phyloP scores from a whole-genome alignment of 2,113 vertebrate genomes.

The Hylia prasina region DNA sequence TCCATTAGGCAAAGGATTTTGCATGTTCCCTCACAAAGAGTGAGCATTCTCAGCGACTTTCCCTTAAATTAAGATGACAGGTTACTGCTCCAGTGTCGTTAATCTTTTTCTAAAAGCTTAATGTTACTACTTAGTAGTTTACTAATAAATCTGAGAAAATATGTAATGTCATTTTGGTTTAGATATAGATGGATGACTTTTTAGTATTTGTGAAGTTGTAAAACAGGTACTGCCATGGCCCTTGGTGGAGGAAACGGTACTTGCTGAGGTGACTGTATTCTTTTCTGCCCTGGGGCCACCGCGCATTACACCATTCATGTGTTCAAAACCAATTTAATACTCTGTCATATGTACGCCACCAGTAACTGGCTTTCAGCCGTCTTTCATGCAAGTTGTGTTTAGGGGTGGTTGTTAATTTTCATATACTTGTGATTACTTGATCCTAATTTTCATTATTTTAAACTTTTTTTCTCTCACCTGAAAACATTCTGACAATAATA shows the following conservation, averaged over 20 bases:
- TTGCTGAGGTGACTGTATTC: not conserved
- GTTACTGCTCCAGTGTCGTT: slow-evolving; percentile 54
- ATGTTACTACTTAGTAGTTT: slow-evolving; percentile 76
- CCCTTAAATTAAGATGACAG: slow-evolving; percentile 76
- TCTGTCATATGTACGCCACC: not conserved
- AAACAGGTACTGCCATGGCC: not conserved
- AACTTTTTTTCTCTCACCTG: not conserved
- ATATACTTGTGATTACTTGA: not conserved
- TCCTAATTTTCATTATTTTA: not conserved
- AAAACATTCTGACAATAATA: not conserved
- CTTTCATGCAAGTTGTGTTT: not conserved
- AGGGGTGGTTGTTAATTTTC: not conserved
- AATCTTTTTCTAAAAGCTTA: slow-evolving; percentile 80
- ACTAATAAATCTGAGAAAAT: slow-evolving; percentile 77
- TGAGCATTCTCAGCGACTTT: slow-evolving; percentile 67
- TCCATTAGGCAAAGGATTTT: slow-evolving; percentile 65
- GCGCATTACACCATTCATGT: not conserved
- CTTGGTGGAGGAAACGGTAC: not conserved
- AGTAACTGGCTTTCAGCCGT: not conserved
- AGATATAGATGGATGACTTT: slow-evolving; percentile 59
- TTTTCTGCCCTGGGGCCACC: not conserved
- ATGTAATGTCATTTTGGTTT: slow-evolving; percentile 64
- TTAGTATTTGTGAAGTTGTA: not conserved
- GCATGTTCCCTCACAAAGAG: slow-evolving; percentile 63
- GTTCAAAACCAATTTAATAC: not conserved